Base-by-base conservation (phyloP, 2,113 vertebrate genomes). In the Phrynosoma blainvillii region DNA sequence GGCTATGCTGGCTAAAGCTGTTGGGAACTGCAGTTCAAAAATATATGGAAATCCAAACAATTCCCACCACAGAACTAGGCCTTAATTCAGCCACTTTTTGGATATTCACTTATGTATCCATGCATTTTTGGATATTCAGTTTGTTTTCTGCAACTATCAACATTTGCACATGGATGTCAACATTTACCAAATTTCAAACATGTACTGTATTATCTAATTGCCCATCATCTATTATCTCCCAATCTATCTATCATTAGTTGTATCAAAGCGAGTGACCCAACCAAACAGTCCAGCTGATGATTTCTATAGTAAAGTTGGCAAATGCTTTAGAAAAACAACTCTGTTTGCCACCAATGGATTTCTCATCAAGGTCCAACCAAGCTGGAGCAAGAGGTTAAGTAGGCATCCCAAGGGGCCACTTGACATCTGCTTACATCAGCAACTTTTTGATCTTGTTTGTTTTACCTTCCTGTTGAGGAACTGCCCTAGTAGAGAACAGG, bases 361-460 rank as follows among this genome's bases (percentile, higher is more conserved):
- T 91, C 93, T 95, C 95, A 95, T 95, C 93, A 93, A 93, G 85
- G 89, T 94, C 94, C 93, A 94, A 90, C 90, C 93, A 96, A 93
- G 81, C 89, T 92, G 92, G 90, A 94, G 93, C 91, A 95, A 96
- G 93, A 93, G 95, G 96, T 97, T 97, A 97, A 98, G 96, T 95
- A 95, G 94, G 90, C 80, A 94, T 95, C 97, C 95, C 94, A 92
- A 92, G 96, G 94, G 97, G 96, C 95, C 94, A 97, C 96, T 98
- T 98, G 96, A 97, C 97, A 97, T 98, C 94, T 97, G 97, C 91
- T 97, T 94, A 77, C 93, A 93, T 90, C 94, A 94, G 92, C 16
- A 90, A 95, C 95, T 95, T 97, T 95, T 97, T 97, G 96, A 97
- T 97, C 95, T 97, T 94, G 91, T 90, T 87, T 95, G 95, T 93